Evolutionary conservation across 2,888 invertebrate genomes (phyloP).

Genomic region (Mythimna albipuncta): DNA sequence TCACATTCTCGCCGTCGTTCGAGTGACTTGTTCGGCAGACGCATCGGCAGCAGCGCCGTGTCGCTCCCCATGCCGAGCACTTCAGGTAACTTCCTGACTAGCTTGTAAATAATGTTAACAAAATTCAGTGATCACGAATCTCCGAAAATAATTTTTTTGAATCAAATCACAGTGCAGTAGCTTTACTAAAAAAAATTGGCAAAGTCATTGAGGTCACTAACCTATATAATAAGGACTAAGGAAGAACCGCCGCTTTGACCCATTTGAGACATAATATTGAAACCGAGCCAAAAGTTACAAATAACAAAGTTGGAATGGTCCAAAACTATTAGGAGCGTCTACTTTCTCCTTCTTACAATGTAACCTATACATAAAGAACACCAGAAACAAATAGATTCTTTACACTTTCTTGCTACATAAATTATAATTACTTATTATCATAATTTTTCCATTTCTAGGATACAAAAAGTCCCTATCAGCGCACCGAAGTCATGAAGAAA

Average conservation of each 20-base stretch:
- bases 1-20: slow-evolving; percentile 74
- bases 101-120: too few species aligned
- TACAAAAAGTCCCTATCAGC: slow-evolving; percentile 79
- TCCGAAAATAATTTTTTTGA: too few species aligned
- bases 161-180: too few species aligned
- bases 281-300: slow-evolving; percentile 38
- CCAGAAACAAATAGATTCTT: too few species aligned
- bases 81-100: slow-evolving; percentile 73
- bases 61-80: slow-evolving; percentile 84
- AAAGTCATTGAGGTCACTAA: slow-evolving; percentile 25
- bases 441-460: slow-evolving; percentile 65
- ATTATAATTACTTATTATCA: too few species aligned
- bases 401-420: too few species aligned
- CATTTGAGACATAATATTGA: slow-evolving; percentile 29
- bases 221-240: slow-evolving; percentile 6
- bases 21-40: slow-evolving; percentile 74
- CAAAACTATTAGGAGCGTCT: slow-evolving; percentile 1
- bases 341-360: not conserved
- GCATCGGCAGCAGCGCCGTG: slow-evolving; percentile 79
- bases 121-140: not conserved
- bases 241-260: slow-evolving; percentile 26
- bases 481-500: slow-evolving; percentile 85
- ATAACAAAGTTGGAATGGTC: not conserved
- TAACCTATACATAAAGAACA: not conserved
- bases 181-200: not conserved